Base-by-base conservation (phyloP, 2,113 vertebrate species). In the Calonectris borealis region DNA sequence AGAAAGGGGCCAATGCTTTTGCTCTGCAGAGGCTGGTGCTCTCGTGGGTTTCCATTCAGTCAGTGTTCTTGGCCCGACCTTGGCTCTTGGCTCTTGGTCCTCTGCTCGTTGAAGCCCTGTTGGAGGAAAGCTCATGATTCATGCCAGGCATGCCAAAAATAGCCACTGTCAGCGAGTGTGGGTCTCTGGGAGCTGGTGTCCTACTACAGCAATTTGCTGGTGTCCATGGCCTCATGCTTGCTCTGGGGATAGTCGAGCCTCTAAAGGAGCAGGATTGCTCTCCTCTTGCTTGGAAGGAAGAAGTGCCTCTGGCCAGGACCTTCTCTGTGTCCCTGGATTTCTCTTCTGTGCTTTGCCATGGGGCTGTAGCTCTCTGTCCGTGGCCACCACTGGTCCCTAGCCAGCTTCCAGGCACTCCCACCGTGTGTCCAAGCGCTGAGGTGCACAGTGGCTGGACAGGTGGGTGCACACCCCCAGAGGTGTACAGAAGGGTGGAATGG, bases 201-300 rank as follows among this genome's bases (percentile, higher is more conserved):
- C 27, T 46, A 34, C 21, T 26, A 10, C 46, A 72, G 27, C 27
- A 85, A 18, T n/a, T 31, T 91, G 26, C 52, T 44, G 52, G 16
- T 65, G 42, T 15, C 32, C 34, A 7, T 1, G 8, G 51, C 48
- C 66, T 55, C 34, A 8, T 18, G 20, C 21, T 42, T 79, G 15
- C 16, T 80, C 22, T 6, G 10, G 34, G 27, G 14, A 25, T 8
- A 19, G 13, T 5, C 0, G 1, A 58, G 18, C 16, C 42, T 51
- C 18, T 60, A 38, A 55, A 88, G 19, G 52, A 68, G 12, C 11
- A 68, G 64, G 40, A 66, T 55, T 65, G 13, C 16, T 71, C 27
- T 71, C 22, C 10, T 49, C 16, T 57, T 51, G 20, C 29, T 71
- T 71, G n/a, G 12, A 70, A 75, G 6, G 7, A 55, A 79, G 20